Percentiles rank a stretch among this genome's conserved stretches.
These are phyloP conservation scores for Tringa solitaria DNA, from an alignment of 2,113 vertebrate genomes.

Conservation along the genomic window DNA sequence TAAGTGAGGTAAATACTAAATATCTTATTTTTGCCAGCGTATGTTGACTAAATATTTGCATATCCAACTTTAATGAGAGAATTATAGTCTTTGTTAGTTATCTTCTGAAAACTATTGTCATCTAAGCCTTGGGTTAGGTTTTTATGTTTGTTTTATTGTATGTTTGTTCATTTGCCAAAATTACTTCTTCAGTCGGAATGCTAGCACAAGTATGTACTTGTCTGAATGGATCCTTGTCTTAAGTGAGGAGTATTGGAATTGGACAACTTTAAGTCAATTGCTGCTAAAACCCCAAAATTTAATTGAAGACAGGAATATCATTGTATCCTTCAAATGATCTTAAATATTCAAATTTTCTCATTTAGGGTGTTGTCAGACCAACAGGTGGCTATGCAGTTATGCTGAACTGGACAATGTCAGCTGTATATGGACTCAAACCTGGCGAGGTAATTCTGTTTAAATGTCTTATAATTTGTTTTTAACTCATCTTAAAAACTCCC, in stretches of 20 bases:
- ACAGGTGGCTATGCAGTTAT: constrained; percentile 95
- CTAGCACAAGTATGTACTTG: neutral
- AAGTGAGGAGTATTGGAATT: neutral
- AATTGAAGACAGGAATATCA: neutral
- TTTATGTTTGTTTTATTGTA: neutral
- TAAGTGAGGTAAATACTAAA: neutral
- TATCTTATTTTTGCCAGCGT: neutral
- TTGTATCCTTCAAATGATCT: neutral
- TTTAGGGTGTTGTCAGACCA: constrained; percentile 88
- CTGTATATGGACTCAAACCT: constrained; percentile 88
- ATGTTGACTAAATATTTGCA: neutral
- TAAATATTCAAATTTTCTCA: constrained; percentile 17
- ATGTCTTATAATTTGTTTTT: neutral
- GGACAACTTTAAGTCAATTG: neutral
- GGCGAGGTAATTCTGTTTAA: constrained; percentile 85
- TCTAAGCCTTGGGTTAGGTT: neutral
- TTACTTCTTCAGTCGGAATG: neutral
- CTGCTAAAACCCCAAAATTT: neutral
- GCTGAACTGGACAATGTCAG: constrained; percentile 97
- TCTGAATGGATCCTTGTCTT: neutral
- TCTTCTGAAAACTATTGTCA: neutral
- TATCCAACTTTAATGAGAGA: neutral
- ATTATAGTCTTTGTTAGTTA: neutral
- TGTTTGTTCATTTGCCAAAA: neutral
- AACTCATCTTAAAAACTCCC: neutral